Base-by-base conservation (phyloP, 30 jellyfish, hydroid and myxozoan species). In the Aurelia aurita region DNA sequence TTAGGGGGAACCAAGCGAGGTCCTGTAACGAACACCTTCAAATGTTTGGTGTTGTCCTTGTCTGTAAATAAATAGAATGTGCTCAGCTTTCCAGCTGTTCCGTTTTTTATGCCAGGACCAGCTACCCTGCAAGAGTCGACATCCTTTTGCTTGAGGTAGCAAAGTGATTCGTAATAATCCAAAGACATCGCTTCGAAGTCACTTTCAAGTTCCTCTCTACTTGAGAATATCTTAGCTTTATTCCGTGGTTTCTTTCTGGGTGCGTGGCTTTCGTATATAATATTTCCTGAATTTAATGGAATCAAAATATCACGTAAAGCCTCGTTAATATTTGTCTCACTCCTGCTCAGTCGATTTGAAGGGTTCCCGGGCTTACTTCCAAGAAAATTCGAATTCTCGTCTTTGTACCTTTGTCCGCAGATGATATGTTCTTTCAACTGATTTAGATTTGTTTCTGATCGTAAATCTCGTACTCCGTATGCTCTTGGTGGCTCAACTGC, bases 1-100 rank as follows among this genome's bases (percentile, higher is more conserved):
- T 83, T 75, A 15, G 93, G 93, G 34, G 93, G 93, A 28, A 71
- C 49, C 75, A 83, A 65, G 45, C 93, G 31, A 21, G 93, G 93
- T 3, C 93, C 93, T 16, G 72, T 55, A 21, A 83, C 61, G 46
- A 65, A 83, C 29, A 83, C 63, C 32, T 83, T 83, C 59, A 83
- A 46, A 34, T 20, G 14, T 46, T 60, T 75, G 22, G 43, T 35
- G 25, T 83, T 83, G 79, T 83, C 93, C 49, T 83, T 83, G 64
- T 83, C 93, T 19, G 74, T 83, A 57, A 83, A 83, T 14, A 83
- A 69, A 71, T 83, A 83, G 55, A 83, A 83, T 18, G 87, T 70
- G 44, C 79, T 53, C 74, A 31, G 51, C 60, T 72, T 58, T 21
- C 93, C 93, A 39, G 79, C 93, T 7, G 76, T 59, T 21, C 93